phyloP scores from a whole-genome alignment of 1,140 invertebrate genomes.

The Drepana arcuata region DNA sequence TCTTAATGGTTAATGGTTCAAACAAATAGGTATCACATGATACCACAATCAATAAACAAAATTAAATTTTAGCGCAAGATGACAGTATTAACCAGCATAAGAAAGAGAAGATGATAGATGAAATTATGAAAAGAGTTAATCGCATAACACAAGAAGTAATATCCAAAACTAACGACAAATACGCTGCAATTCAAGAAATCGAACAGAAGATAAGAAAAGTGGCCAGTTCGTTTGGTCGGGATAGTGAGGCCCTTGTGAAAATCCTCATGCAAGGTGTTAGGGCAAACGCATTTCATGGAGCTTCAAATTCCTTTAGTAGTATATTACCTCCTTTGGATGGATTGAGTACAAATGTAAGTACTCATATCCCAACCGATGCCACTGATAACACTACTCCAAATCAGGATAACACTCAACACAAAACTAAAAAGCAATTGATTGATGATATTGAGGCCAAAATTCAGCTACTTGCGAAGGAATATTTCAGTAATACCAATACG shows the following conservation, averaged over 20 bases:
- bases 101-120: conserved; percentile 6
- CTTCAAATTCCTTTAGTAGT: too few relatives aligned
- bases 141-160: conserved; percentile 21
- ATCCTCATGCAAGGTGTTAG: conserved; percentile 28
- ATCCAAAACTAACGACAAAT: too few relatives aligned
- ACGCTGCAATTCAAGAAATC: conserved; percentile 10
- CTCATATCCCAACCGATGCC: too few relatives aligned
- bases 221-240: conserved; percentile 9
- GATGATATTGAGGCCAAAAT: conserved; percentile 14
- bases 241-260: conserved; percentile 22
- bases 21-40: too few relatives aligned
- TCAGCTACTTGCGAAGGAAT: conserved; percentile 10
- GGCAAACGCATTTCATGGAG: conserved; percentile 6
- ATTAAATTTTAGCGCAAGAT: too few relatives aligned
- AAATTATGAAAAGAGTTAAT: conserved; percentile 28
- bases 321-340: too few relatives aligned
- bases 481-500: conserved; percentile 11
- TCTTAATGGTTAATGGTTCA: too few relatives aligned
- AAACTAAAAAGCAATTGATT: conserved; percentile 2
- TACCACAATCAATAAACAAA: too few relatives aligned
- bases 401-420: background rate
- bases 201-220: conserved; percentile 24
- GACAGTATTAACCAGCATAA: too few relatives aligned
- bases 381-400: too few relatives aligned
- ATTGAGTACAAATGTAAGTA: too few relatives aligned